These are phyloP conservation scores for Phrynocephalus vlangalii DNA, from an alignment of 2,797 vertebrate genomes.

Conservation along the genomic window DNA sequence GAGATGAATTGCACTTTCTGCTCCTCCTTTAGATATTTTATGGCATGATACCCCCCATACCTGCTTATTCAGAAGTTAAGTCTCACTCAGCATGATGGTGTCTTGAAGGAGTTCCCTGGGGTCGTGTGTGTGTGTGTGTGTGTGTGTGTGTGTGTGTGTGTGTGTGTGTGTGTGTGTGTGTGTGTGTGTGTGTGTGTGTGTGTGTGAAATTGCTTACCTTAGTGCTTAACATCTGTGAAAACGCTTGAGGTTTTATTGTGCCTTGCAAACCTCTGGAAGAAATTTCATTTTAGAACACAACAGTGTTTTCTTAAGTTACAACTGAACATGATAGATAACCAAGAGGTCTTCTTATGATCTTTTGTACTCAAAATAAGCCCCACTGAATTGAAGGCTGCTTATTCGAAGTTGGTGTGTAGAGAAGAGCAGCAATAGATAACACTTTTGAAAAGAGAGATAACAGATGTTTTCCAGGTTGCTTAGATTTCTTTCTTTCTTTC, in stretches of 20 bases:
- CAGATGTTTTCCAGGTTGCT: too few species aligned
- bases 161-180: neutral
- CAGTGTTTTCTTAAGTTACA: neutral
- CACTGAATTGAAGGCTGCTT: too few species aligned
- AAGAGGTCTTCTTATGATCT: too few species aligned
- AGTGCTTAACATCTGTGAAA: neutral
- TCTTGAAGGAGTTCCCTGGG: neutral
- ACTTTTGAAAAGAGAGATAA: neutral
- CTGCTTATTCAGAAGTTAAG: neutral
- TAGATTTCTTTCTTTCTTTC: neutral
- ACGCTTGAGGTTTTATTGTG: neutral
- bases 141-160: neutral
- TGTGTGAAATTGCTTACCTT: neutral
- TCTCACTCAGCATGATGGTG: too few species aligned
- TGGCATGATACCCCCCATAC: neutral
- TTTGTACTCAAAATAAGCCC: too few species aligned
- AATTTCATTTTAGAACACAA: neutral
- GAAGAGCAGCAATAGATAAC: neutral
- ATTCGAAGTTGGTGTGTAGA: neutral
- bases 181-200: too few species aligned
- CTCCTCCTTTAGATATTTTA: slow-evolving; percentile 6
- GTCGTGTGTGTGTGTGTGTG: neutral
- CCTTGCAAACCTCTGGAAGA: neutral
- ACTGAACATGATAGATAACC: neutral
- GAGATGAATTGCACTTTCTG: neutral